Conservation (phyloP, 2,797 vertebrate genomes). For the Sebastes alutus region DNA sequence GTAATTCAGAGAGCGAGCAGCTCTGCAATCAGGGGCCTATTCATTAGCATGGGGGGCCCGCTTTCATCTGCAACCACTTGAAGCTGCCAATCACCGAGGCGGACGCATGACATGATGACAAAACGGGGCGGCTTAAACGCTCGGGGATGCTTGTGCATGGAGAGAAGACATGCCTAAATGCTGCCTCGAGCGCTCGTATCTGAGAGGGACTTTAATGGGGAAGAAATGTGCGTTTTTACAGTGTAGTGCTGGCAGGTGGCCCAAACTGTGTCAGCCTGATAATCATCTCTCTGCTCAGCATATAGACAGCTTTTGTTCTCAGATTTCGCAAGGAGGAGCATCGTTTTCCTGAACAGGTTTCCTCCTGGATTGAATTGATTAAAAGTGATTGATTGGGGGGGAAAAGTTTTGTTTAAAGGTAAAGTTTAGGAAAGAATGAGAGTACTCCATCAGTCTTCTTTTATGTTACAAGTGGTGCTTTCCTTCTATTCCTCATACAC, state of each 20-base stretch:
- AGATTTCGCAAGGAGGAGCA: conserved; percentile 56
- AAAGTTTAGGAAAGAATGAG: conserved; percentile 32
- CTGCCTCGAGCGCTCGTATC: conserved; percentile 58
- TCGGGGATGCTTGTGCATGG: conserved; percentile 69
- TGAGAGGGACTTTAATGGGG: conserved; percentile 53
- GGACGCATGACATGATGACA: conserved; percentile 76
- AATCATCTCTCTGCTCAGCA: conserved; percentile 73
- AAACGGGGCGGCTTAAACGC: conserved; percentile 67
- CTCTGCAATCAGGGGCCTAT: conserved; percentile 83
- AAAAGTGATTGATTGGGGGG: conserved; percentile 52
- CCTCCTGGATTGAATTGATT: conserved; percentile 58
- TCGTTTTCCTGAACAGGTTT: conserved; percentile 48
- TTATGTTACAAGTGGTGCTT: background rate
- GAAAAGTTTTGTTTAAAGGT: conserved; percentile 31
- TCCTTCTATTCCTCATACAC: background rate
- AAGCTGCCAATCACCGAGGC: conserved; percentile 76
- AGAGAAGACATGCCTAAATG: conserved; percentile 64
- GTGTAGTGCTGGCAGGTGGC: conserved; percentile 80
- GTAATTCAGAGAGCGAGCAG: conserved; percentile 74
- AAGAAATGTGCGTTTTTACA: conserved; percentile 65
- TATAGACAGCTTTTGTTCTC: conserved; percentile 71
- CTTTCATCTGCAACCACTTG: conserved; percentile 83
- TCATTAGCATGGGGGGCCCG: conserved; percentile 79
- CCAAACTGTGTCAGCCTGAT: conserved; percentile 72
- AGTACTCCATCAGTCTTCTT: background rate